Conservation (phyloP, 2,113 vertebrate species). For the Cettia cetti region DNA sequence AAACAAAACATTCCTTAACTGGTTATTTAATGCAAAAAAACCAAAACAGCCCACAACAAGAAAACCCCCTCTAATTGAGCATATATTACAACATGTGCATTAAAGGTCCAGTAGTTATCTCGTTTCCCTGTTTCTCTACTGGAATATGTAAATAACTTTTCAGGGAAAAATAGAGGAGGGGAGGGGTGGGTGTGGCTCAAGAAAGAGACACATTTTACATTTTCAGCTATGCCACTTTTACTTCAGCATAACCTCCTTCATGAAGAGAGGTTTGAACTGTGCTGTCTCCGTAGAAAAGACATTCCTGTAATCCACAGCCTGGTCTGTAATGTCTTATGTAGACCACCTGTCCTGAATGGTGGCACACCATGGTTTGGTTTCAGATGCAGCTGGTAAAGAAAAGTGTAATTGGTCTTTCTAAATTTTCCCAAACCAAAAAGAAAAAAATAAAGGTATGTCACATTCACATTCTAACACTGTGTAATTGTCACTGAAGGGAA, state of each 20-base stretch:
- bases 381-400: background rate
- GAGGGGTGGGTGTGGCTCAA: accelerated
- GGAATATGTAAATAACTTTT: background rate
- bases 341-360: background rate
- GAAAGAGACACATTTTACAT: background rate
- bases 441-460: background rate
- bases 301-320: background rate
- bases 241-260: background rate
- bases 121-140: background rate
- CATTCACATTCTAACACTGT: background rate
- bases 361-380: background rate
- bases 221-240: background rate
- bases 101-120: background rate
- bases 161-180: background rate
- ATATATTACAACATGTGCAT: background rate
- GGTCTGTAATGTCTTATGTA: background rate
- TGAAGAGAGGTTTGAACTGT: background rate
- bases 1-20: background rate
- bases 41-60: background rate
- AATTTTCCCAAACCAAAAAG: background rate
- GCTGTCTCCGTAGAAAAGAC: background rate
- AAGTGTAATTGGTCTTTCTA: background rate
- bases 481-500: background rate
- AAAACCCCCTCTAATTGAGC: background rate
- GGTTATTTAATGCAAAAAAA: background rate